phyloP scores from a whole-genome alignment of 2,113 vertebrate species.

The Bos javanicus region DNA sequence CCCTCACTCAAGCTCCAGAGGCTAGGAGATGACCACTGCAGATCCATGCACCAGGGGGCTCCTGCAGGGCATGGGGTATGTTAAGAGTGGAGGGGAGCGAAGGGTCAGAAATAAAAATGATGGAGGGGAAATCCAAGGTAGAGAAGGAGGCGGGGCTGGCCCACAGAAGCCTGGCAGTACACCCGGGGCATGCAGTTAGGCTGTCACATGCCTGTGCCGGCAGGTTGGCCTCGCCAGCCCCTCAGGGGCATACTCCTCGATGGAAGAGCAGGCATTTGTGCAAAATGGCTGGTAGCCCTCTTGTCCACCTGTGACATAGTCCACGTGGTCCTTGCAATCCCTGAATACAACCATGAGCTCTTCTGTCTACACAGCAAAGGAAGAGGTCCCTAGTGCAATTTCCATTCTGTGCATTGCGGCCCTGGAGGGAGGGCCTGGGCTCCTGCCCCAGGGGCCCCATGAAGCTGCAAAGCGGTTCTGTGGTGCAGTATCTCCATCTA shows the following conservation, averaged over 20 bases:
- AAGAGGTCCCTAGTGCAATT: conserved; percentile 84
- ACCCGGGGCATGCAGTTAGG: conserved; percentile 62
- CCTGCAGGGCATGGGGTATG: conserved; percentile 70
- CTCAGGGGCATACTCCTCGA: conserved; percentile 76
- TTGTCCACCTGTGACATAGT: conserved; percentile 78
- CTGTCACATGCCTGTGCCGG: conserved; percentile 75
- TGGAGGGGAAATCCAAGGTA: conserved; percentile 72
- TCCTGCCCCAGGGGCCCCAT: conserved; percentile 15
- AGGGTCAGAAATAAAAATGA: conserved; percentile 58
- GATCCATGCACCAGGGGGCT: conserved; percentile 61
- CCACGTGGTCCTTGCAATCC: conserved; percentile 81
- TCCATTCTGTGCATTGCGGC: conserved; percentile 79
- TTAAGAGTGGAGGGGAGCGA: conserved; percentile 55
- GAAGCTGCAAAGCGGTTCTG: conserved; percentile 58
- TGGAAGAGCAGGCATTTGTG: conserved; percentile 74
- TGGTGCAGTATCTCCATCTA: conserved; percentile 66
- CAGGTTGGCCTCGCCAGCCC: conserved; percentile 73
- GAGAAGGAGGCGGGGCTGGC: conserved; percentile 67
- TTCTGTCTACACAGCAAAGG: conserved; percentile 80
- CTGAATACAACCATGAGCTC: conserved; percentile 84
- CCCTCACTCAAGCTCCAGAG: conserved; percentile 36
- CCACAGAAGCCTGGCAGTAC: conserved; percentile 70
- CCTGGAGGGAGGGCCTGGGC: conserved; percentile 72
- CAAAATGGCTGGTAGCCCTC: conserved; percentile 74
- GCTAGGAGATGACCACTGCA: conserved; percentile 52